These are phyloP conservation scores for Indicator indicator DNA, from an alignment of 2,113 vertebrate species.

Conservation along the genomic window DNA sequence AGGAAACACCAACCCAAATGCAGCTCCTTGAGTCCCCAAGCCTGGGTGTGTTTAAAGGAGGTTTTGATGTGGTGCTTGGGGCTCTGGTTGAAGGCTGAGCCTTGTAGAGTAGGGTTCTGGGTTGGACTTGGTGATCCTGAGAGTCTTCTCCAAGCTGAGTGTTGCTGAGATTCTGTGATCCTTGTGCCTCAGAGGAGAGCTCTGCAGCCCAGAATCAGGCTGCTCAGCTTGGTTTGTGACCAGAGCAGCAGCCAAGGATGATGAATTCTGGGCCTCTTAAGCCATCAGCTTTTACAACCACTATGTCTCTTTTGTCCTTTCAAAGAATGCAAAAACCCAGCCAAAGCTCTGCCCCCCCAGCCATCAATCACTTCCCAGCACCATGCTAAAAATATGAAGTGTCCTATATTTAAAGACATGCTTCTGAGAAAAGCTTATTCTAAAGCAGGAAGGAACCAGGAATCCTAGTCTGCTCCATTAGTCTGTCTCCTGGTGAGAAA, in stretches of 20 bases:
- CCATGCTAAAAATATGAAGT: background rate
- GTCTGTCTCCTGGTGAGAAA: background rate
- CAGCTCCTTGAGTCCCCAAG: fast-evolving
- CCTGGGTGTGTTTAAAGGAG: no score
- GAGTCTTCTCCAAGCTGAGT: no score
- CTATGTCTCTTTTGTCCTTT: background rate
- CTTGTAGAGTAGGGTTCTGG: no score
- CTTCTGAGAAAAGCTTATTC: background rate
- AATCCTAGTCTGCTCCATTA: background rate
- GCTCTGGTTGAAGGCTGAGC: no score
- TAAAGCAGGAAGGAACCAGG: background rate
- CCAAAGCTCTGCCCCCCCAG: background rate
- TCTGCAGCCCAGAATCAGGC: background rate
- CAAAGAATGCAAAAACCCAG: background rate
- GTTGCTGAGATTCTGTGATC: no score
- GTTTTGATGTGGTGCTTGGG: no score
- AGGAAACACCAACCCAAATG: background rate
- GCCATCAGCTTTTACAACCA: background rate
- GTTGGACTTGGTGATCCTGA: no score
- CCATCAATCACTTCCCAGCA: background rate
- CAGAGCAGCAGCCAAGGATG: background rate
- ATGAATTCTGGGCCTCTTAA: background rate
- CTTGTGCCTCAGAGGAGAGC: background rate
- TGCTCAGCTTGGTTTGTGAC: background rate
- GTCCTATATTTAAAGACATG: background rate